Conservation (phyloP, 1,140 invertebrate species). For the Sitobion miscanthi region DNA sequence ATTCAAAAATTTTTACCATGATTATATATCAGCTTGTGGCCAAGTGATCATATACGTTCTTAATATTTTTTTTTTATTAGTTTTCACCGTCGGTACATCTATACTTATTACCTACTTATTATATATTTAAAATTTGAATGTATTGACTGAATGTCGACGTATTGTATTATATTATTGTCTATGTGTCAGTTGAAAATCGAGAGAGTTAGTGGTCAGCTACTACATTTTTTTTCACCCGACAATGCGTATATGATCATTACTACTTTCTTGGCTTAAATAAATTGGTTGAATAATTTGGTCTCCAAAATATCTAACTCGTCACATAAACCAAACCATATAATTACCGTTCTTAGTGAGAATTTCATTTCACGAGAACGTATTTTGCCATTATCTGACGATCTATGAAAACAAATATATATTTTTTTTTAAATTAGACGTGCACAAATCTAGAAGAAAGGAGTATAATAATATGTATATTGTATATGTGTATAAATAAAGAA, state of each 20-base stretch:
- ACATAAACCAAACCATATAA: neutral
- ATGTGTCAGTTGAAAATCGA: neutral
- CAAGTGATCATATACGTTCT: neutral
- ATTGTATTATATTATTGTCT: neutral
- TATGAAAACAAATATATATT: neutral
- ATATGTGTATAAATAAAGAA: neutral
- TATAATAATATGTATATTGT: neutral
- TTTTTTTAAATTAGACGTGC: conserved; percentile 16
- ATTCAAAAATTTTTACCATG: neutral
- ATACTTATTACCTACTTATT: neutral
- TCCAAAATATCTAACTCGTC: conserved; percentile 3
- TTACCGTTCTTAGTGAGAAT: conserved; percentile 21
- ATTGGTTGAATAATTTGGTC: neutral
- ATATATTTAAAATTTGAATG: neutral
- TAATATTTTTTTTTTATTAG: neutral
- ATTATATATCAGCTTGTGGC: neutral
- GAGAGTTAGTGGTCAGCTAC: conserved; percentile 12
- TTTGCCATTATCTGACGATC: neutral
- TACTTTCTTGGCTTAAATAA: conserved; percentile 41
- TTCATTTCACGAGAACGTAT: conserved; percentile 23
- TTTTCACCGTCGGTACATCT: neutral
- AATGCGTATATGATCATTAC: neutral
- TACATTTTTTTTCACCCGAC: neutral
- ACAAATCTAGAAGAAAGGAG: neutral
- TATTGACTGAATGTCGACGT: neutral